Evolutionary conservation across 2,113 vertebrate genomes (phyloP).

Genomic region (Agapornis roseicollis): DNA sequence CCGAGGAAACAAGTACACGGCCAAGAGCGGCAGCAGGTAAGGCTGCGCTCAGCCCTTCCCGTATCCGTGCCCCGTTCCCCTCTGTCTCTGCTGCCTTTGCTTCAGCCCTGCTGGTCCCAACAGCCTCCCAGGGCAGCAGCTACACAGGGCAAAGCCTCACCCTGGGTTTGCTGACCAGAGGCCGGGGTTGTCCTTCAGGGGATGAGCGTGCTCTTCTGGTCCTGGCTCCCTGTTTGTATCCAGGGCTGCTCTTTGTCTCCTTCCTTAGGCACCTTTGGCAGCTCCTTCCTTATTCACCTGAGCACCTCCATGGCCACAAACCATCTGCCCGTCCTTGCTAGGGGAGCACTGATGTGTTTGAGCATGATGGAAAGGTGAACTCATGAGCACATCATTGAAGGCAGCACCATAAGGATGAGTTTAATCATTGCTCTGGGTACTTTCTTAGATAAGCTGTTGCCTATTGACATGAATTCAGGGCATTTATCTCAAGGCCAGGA

Average conservation of each 20-base stretch:
- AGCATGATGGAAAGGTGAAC: not conserved
- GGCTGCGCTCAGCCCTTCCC: not conserved
- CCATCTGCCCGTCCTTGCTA: not conserved
- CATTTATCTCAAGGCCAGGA: not conserved
- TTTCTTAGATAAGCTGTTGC: not conserved
- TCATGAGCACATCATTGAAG: not conserved
- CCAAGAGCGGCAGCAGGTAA: conserved; percentile 79
- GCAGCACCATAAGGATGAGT: not conserved
- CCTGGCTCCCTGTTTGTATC: not conserved
- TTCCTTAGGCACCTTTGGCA: not conserved
- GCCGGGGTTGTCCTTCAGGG: accelerated
- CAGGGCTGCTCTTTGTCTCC: not conserved
- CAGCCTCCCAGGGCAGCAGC: not conserved
- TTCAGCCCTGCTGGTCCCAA: not conserved
- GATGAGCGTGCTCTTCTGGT: not conserved
- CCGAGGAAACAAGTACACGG: conserved; percentile 88
- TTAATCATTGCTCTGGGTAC: not conserved
- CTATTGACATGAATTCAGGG: not conserved
- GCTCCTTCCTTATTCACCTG: not conserved
- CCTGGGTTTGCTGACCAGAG: not conserved
- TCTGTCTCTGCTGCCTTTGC: not conserved
- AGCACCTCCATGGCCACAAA: not conserved
- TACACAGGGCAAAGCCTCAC: not conserved
- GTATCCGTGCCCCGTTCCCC: accelerated
- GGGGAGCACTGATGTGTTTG: accelerated